A percentile compares a stretch with the other conserved stretches of the same genome.
phyloP scores from a whole-genome alignment of 2,888 invertebrate species.

The Heliconius erato region DNA sequence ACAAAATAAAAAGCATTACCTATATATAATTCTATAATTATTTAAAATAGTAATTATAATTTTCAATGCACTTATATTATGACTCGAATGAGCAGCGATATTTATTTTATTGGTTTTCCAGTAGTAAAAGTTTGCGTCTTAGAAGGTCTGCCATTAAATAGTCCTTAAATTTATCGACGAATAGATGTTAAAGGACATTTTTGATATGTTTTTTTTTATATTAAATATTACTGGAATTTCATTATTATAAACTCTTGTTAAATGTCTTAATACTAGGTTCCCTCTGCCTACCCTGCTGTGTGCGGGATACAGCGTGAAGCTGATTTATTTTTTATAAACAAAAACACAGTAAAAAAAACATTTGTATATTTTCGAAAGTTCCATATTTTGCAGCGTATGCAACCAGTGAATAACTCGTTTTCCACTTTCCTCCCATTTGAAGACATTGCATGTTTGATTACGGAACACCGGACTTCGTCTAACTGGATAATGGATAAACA shows the following conservation, averaged over 20 bases:
- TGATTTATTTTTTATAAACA: too few species aligned
- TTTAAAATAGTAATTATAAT: not conserved
- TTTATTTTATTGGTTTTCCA: constrained; percentile 2
- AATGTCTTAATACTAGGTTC: too few species aligned
- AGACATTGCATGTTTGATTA: not conserved
- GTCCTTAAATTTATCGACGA: not conserved
- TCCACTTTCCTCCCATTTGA: not conserved
- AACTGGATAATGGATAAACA: not conserved
- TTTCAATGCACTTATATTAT: not conserved
- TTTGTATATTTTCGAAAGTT: not conserved
- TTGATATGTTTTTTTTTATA: not conserved
- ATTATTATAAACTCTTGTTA: too few species aligned
- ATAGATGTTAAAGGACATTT: not conserved
- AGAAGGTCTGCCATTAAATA: not conserved
- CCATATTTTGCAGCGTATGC: not conserved
- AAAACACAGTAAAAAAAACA: too few species aligned
- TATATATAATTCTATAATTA: not conserved
- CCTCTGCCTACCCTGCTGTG: too few species aligned
- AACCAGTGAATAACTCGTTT: not conserved
- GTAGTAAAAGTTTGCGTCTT: not conserved
- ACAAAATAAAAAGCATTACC: too few species aligned
- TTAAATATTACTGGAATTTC: too few species aligned
- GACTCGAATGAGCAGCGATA: not conserved
- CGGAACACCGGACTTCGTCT: not conserved
- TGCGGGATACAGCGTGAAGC: too few species aligned